Base-by-base conservation (phyloP, 2,113 vertebrate genomes). In the Entosphenus tridentatus region DNA sequence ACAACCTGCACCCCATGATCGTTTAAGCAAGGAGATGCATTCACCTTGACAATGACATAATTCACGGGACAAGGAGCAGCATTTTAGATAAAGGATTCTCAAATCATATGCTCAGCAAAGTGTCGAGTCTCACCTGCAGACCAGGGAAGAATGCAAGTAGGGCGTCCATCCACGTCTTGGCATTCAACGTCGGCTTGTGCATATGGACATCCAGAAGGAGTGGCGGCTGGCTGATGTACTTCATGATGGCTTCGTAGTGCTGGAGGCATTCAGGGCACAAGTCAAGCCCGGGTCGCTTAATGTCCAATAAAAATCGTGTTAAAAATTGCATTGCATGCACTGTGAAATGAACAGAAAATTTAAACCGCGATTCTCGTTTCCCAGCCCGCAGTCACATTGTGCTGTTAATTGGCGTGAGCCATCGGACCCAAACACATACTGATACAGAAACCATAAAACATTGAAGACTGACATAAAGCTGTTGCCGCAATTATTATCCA, bases 181-280 rank as follows among this genome's bases (percentile, higher is more conserved):
- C 71, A 18, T 57, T 73, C 62, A 73, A 14, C 2, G 72, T 73
- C 16, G 72, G 72, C 57, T 73, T 73, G 62, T 73, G 72, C 72
- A 73, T 73, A 54, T 73, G 72, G 11, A 73, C 72, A 17, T 71
- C 69, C 3, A 73, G 72, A 14, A 73, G 72, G 10, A 73, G 68
- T 9, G 72, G 72, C 14, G 72, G 72, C 62, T 73, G 70, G 65
- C 72, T 73, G 68, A 73, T 71, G 72, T 73, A 73, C 56, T 71
- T 73, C 72, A 73, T 73, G n/a, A 73, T 73, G 62, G 72, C 72
- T 54, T 57, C 12, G 18, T 73, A 73, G 59, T 73, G 72, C 72
- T 73, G 18, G 13, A 14, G 12, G 21, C n/a, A 68, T n/a, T 13
- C 11, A 67, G 39, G 56, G 10, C 8, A 65, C 62, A 65, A 9